Evolutionary conservation across 2,113 vertebrate species (phyloP).

Genomic region (Pelmatolapia mariae): DNA sequence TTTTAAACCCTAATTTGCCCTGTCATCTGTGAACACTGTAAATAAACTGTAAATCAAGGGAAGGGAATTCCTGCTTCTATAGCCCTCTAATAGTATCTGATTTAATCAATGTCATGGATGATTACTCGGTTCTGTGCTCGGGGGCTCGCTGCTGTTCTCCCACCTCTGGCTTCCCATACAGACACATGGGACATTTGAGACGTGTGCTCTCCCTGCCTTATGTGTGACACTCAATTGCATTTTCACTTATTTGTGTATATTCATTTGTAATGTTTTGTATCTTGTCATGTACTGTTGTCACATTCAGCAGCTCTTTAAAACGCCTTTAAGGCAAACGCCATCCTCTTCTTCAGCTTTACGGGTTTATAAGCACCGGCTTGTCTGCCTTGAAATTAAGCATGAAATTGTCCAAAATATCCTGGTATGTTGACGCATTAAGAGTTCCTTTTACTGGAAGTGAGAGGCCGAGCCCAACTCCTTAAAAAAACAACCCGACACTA

Average conservation of each 20-base stretch:
- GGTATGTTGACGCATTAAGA: neutral
- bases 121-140: neutral
- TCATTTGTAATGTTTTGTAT: neutral
- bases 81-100: neutral
- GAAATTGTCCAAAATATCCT: neutral
- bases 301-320: neutral
- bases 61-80: accelerated
- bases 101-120: neutral
- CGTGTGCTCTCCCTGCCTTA: neutral
- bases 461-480: accelerated
- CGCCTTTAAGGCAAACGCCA: neutral
- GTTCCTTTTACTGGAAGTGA: accelerated
- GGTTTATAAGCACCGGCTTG: neutral
- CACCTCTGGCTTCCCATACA: neutral
- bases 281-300: accelerated
- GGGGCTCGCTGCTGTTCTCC: neutral
- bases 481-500: neutral
- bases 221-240: neutral
- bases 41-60: neutral
- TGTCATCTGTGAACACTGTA: neutral
- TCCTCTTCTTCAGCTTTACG: neutral
- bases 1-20: neutral
- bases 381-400: neutral
- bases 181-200: neutral
- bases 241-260: neutral